Base-by-base conservation (phyloP, 1,140 invertebrate genomes). In the Bombus pyrosoma region DNA sequence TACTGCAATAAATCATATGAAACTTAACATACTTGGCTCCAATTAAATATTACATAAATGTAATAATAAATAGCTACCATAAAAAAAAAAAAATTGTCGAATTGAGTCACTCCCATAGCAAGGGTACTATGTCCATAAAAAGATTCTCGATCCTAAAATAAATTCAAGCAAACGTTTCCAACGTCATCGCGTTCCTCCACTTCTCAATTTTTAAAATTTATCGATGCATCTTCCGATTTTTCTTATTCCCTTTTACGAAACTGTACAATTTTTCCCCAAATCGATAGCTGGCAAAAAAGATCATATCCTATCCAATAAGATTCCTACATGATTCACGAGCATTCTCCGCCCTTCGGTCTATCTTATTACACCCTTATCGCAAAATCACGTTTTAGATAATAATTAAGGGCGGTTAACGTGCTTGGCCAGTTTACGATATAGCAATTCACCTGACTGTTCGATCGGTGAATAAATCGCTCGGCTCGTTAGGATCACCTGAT, bases 401-500 rank as follows among this genome's bases (percentile, higher is more conserved):
- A 85, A 78, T 85, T 78, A 72, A 85, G 80, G 41, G 41, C 28
- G 39, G 66, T 85, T 73, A 73, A 59, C 64, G 37, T 41, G 34
- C 6, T 25, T 22, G n/a, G n/a, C 57, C 68, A 10, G 32, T 85
- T 85, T 85, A 80, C 83, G 77, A 62, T 22, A 18, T 28, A 62
- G 76, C 80, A 80, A 85, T 85, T 85, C 83, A 73, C 25, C 68
- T 34, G 53, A 43, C 41, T 66, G 15, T 37, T 73, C 77, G 83
- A 85, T 80, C 68, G 76, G 41, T 76, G 9, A 72, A 85, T 73
- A 85, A 85, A 85, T 80, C 77, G 68, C 32, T 57, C 25, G 68
- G 13, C 83, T 57, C 68, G 83, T 85, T 85, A 85, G 83, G 77
- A 85, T 85, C 83, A 73, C 77, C 83, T 85, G 83, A 85, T 85